Percentiles rank a stretch among this genome's conserved stretches.
Conservation (phyloP, 2,797 vertebrate genomes). For the Zonotrichia albicollis region DNA sequence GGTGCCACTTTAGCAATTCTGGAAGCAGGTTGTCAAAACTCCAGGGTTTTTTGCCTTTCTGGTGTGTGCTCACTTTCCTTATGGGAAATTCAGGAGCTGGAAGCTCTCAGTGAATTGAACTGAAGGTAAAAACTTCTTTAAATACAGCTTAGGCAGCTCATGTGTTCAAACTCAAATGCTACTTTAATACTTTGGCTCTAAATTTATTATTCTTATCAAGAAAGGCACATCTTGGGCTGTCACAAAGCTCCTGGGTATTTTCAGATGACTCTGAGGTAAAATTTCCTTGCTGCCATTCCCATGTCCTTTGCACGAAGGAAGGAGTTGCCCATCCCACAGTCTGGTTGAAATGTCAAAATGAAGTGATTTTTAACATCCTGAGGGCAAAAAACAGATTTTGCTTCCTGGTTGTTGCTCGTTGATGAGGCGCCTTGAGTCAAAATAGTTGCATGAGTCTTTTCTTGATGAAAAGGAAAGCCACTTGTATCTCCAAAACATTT, state of each 20-base stretch:
- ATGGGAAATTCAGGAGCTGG: neutral
- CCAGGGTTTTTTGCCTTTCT: neutral
- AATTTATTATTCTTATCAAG: neutral
- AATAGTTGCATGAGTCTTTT: neutral
- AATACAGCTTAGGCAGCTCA: neutral
- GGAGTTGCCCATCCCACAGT: accelerated
- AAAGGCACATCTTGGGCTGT: neutral
- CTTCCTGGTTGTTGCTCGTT: neutral
- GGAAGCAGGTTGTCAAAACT: neutral
- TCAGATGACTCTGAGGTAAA: neutral
- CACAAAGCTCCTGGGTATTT: neutral
- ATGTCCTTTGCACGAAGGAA: neutral
- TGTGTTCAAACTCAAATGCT: neutral
- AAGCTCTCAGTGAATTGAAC: neutral
- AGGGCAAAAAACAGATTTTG: neutral
- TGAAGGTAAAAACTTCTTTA: neutral
- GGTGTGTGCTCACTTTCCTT: accelerated
- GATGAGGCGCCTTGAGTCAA: neutral
- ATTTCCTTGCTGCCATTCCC: neutral
- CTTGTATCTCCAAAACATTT: neutral
- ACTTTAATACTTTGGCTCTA: neutral
- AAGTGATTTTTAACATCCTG: neutral
- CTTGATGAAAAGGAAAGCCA: neutral
- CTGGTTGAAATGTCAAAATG: neutral
- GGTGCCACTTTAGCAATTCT: neutral